phyloP scores from a whole-genome alignment of 2,888 invertebrate genomes.

The Calliopum simillimum region DNA sequence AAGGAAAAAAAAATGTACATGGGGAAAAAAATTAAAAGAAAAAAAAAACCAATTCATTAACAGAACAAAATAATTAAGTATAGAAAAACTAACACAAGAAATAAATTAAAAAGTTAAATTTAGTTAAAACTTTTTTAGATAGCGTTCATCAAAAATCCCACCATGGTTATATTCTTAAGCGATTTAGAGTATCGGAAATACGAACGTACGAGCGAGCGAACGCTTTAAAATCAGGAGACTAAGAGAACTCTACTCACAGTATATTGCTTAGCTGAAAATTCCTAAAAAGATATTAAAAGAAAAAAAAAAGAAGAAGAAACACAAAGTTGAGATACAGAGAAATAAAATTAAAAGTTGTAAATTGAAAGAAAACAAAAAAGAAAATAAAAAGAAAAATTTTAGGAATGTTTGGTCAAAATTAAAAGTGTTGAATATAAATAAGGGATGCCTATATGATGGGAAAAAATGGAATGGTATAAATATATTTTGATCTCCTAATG shows the following conservation, averaged over 20 bases:
- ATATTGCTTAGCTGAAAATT: constrained; percentile 67
- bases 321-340: constrained; percentile 46
- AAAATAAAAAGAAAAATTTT: too few species aligned
- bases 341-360: constrained; percentile 44
- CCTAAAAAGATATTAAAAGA: constrained; percentile 60
- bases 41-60: constrained; percentile 2
- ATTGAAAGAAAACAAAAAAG: constrained; percentile 22
- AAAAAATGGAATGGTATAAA: too few species aligned
- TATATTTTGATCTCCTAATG: too few species aligned
- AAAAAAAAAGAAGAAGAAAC: constrained; percentile 55
- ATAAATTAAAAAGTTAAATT: background rate
- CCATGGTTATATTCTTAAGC: background rate
- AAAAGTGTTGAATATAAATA: too few species aligned
- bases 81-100: background rate
- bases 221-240: constrained; percentile 28
- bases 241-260: constrained; percentile 62
- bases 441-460: too few species aligned
- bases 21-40: background rate
- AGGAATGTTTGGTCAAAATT: too few species aligned
- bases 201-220: constrained; percentile 24
- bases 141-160: constrained; percentile 1
- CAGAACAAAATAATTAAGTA: constrained; percentile 16
- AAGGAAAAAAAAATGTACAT: background rate
- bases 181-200: constrained; percentile 16
- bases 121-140: background rate